A percentile compares a stretch with the other conserved stretches of the same genome.
These are phyloP conservation scores for Notoglanidium macrostoma DNA, from an alignment of 2,797 vertebrate genomes.

Conservation along the genomic window DNA sequence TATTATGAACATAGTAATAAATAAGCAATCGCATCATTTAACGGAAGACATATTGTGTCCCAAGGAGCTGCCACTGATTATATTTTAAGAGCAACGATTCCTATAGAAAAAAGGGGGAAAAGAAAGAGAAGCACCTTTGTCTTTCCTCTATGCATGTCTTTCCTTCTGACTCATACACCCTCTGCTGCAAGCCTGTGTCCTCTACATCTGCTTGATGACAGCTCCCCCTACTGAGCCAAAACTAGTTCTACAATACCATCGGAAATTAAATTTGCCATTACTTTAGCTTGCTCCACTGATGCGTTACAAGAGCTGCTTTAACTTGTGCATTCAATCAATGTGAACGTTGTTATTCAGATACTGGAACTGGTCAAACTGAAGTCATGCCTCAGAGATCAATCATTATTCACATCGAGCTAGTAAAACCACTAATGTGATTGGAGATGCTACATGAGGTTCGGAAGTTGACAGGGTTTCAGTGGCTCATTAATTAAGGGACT, in stretches of 20 bases:
- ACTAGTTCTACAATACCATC: slow-evolving; percentile 25
- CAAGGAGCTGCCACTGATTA: slow-evolving; percentile 22
- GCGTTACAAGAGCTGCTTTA: background rate
- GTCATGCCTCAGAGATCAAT: background rate
- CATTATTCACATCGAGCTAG: background rate
- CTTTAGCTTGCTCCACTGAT: background rate
- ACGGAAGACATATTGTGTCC: slow-evolving; percentile 13
- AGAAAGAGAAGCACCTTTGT: slow-evolving; percentile 42
- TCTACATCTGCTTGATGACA: slow-evolving; percentile 61
- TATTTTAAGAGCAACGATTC: slow-evolving; percentile 27
- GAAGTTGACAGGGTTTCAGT: background rate
- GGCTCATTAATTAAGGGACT: background rate
- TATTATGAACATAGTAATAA: slow-evolving; percentile 19
- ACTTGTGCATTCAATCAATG: background rate
- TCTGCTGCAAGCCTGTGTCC: slow-evolving; percentile 37
- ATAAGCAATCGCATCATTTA: slow-evolving; percentile 16
- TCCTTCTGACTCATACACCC: slow-evolving; percentile 54
- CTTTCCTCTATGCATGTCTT: slow-evolving; percentile 57
- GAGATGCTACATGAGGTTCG: background rate
- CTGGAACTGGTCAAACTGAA: background rate
- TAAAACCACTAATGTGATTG: background rate
- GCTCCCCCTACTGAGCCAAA: slow-evolving; percentile 66
- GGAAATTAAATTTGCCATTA: background rate
- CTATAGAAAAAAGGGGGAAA: slow-evolving; percentile 17
- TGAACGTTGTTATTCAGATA: background rate